Conservation (phyloP, 2,113 vertebrate genomes). For the Brachionichthys hirsutus region DNA sequence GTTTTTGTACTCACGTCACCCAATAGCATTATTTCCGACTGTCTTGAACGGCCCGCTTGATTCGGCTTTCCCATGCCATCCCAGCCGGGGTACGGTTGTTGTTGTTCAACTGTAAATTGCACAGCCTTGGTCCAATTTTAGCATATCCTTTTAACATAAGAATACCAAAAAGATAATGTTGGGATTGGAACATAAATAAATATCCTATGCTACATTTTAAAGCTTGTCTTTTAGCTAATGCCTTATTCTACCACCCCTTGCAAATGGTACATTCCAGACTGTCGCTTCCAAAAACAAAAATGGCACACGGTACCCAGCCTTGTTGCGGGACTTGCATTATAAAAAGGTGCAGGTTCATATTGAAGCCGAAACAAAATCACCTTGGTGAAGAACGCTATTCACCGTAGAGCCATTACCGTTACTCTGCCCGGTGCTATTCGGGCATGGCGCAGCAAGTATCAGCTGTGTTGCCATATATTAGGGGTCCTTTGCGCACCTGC, state of each 20-base stretch:
- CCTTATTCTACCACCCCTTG: neutral
- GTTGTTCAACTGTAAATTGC: neutral
- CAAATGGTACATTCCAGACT: slow-evolving; percentile 54
- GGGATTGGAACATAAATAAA: too few relatives aligned
- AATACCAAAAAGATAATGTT: rapidly evolving
- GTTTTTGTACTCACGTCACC: too few relatives aligned
- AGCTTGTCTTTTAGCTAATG: neutral
- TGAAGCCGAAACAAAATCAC: slow-evolving; percentile 51
- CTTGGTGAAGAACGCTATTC: neutral
- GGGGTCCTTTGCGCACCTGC: slow-evolving; percentile 13
- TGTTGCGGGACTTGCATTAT: too few relatives aligned
- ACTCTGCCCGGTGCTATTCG: neutral
- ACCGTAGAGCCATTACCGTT: neutral
- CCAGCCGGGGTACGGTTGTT: neutral
- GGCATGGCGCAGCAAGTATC: slow-evolving; percentile 68
- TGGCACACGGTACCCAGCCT: slow-evolving; percentile 71
- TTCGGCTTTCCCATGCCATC: slow-evolving; percentile 3
- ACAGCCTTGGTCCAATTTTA: too few relatives aligned
- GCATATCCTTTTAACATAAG: rapidly evolving
- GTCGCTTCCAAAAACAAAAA: slow-evolving; percentile 61
- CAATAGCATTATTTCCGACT: slow-evolving; percentile 7
- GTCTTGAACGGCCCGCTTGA: neutral
- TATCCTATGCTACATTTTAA: neutral
- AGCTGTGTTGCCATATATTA: slow-evolving; percentile 42
- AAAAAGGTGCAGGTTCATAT: neutral